Percentiles rank a stretch among this genome's conserved stretches.
phyloP scores from a whole-genome alignment of 2,888 invertebrate genomes.

The Amphipyra berbera region DNA sequence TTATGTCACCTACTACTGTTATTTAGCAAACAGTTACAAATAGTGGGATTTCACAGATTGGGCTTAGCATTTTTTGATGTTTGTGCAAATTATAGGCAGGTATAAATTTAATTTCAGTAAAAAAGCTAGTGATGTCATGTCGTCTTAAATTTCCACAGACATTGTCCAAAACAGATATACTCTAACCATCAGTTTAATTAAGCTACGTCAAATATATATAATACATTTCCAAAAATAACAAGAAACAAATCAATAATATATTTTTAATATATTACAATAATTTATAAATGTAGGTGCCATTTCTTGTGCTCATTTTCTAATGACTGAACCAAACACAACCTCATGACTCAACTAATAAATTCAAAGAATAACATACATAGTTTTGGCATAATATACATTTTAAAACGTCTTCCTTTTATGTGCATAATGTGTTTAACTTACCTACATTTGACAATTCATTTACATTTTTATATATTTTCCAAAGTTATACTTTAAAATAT shows the following conservation, averaged over 20 bases:
- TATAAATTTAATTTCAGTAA: conserved; percentile 2
- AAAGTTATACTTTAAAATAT: conserved; percentile 45
- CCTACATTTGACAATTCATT: conserved; percentile 65
- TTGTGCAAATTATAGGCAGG: conserved; percentile 9
- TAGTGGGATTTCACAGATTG: conserved; percentile 21
- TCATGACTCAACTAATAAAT: conserved; percentile 58
- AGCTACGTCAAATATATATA: conserved; percentile 33
- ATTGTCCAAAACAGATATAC: conserved; percentile 12
- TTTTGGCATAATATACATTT: conserved; percentile 58
- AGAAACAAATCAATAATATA: conserved; percentile 34
- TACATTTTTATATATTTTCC: conserved; percentile 63
- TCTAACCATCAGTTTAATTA: conserved; percentile 47
- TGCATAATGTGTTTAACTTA: conserved; percentile 58
- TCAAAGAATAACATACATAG: conserved; percentile 55
- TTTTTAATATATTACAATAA: conserved; percentile 38
- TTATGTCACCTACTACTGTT: conserved; percentile 26
- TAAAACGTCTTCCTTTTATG: conserved; percentile 56
- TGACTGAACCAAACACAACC: conserved; percentile 57
- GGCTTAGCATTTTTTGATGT: conserved; percentile 29
- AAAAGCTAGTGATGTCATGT: conserved; percentile 12
- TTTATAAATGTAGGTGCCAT: conserved; percentile 50
- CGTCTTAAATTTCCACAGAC: conserved; percentile 8
- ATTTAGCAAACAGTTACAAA: conserved; percentile 28
- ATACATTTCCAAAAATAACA: conserved; percentile 34
- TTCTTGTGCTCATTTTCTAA: conserved; percentile 64